Conservation (phyloP, 2,888 invertebrate species). For the Coenonympha arcania region DNA sequence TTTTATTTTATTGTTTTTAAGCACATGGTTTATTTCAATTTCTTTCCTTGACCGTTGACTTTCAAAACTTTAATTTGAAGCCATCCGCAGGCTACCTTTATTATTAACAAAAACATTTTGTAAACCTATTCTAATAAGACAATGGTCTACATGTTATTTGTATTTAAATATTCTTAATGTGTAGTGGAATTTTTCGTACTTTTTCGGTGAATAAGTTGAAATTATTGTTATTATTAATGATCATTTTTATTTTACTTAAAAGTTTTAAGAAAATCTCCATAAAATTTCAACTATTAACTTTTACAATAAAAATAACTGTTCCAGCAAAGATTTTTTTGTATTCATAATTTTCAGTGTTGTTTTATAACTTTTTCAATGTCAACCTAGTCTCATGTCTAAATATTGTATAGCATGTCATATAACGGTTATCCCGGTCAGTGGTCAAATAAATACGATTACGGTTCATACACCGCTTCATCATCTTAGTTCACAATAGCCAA, state of each 20-base stretch:
- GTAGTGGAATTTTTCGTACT: background rate
- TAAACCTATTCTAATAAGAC: background rate
- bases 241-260: background rate
- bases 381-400: too few relatives aligned
- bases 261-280: too few relatives aligned
- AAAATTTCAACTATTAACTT: too few relatives aligned
- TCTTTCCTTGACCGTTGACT: background rate
- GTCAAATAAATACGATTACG: conserved; percentile 29
- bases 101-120: background rate
- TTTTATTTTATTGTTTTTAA: background rate
- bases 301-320: too few relatives aligned
- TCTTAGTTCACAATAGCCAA: conserved; percentile 48
- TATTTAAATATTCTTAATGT: too few relatives aligned
- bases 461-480: conserved; percentile 16
- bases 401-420: conserved; percentile 10
- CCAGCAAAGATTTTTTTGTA: too few relatives aligned
- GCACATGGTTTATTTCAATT: background rate
- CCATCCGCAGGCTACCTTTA: background rate
- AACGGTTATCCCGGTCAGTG: conserved; percentile 28
- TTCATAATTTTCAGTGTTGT: too few relatives aligned
- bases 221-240: background rate
- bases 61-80: background rate
- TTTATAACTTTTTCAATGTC: too few relatives aligned
- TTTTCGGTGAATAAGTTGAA: background rate
- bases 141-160: background rate